Base-by-base conservation (phyloP, 2,113 vertebrate species). In the Regulus satrapa region DNA sequence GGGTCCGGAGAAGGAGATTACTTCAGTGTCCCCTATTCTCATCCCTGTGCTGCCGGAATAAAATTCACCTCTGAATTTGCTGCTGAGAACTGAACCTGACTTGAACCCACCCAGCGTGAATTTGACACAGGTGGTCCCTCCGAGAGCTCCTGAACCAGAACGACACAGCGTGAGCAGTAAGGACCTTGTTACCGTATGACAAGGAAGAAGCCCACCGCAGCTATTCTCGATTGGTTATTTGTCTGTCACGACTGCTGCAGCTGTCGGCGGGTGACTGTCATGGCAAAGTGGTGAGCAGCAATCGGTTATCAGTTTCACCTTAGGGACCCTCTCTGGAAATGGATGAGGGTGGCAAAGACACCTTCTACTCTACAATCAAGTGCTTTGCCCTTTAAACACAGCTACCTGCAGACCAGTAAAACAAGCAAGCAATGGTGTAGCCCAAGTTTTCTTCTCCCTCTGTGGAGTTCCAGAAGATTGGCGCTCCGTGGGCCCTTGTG, bases 401-500 rank as follows among this genome's bases (percentile, higher is more conserved):
- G 48, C 26, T 34, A 49, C 41, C 25, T 23, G 14, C 14, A 79
- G 14, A 48, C 2, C 45, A 79, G 51, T 21, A 73, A 75, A 72
- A 54, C 2, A 66, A 66, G 32, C 61, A 72, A 55, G n/a, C 45
- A 49, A 20, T 14, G 17, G 43, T 56, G 40, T 1, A 72, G 36
- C 18, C 64, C 45, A 28, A 12, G 8, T 32, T 69, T 56, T 48
- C n/a, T 74, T 34, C 51, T 32, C 81, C 61, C 48, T 66, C 29
- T 34, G 11, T 45, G 38, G 20, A 52, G 58, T 1, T 52, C 36
- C 45, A 29, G 28, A 55, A 41, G 15, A 56, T 13, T 14, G 36
- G 46, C 0, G 0, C 18, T 24, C 19, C 36, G 5, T 29, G 34
- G 38, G 29, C 28, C 10, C 28, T 61, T 7, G 2, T 0, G 5